A percentile compares a stretch with the other conserved stretches of the same genome.
Conservation (phyloP, 2,888 invertebrate species). For the Caenorhabditis sinica region DNA sequence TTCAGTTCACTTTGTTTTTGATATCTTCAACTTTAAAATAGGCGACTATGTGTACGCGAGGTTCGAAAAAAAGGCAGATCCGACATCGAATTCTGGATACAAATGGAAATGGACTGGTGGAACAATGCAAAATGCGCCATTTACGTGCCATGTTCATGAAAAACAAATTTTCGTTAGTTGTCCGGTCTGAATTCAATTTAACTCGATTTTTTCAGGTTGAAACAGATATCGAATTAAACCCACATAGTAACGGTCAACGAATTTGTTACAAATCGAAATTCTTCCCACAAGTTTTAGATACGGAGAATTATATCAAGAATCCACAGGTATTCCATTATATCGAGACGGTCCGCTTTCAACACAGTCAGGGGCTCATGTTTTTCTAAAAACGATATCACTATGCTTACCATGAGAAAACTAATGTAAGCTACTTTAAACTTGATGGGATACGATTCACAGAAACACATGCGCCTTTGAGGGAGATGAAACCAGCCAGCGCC, state of each 20-base stretch:
- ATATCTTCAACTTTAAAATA: background rate
- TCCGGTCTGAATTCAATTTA: background rate
- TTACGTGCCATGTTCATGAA: background rate
- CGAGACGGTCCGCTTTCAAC: no score
- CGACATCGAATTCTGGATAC: background rate
- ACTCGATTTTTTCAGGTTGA: background rate
- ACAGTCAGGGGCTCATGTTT: no score
- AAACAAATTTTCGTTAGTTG: constrained; percentile 11
- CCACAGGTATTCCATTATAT: background rate
- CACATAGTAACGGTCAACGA: background rate
- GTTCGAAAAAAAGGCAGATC: constrained; percentile 15
- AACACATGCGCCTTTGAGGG: no score
- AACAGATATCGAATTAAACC: background rate
- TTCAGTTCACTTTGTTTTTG: constrained; percentile 20
- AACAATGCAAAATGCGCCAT: constrained; percentile 3
- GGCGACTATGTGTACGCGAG: constrained; percentile 37
- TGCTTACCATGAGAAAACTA: no score
- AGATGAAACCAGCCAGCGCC: no score
- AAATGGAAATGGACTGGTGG: constrained; percentile 32
- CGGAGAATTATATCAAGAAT: background rate
- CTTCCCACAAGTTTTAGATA: background rate
- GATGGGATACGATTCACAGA: no score
- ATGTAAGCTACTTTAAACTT: no score
- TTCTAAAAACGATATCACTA: no score
- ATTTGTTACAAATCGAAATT: background rate